phyloP scores from a whole-genome alignment of 2,797 vertebrate genomes.

The Myotis vivesi region DNA sequence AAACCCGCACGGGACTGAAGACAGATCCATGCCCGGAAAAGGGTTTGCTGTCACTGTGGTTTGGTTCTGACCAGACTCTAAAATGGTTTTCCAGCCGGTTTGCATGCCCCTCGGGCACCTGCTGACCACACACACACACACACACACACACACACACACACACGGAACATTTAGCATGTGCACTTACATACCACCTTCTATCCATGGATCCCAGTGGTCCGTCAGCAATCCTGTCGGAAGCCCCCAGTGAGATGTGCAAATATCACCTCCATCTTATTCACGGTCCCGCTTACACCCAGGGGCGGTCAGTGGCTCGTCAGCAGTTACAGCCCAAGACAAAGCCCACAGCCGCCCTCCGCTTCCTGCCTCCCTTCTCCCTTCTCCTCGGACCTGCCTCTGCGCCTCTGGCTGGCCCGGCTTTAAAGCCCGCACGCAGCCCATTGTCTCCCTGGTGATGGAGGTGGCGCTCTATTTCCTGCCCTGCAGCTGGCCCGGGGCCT shows the following conservation, averaged over 20 bases:
- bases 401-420: conserved; percentile 14
- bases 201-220: conserved; percentile 56
- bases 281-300: background rate
- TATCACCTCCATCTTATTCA: conserved; percentile 21
- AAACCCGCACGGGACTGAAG: background rate
- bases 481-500: conserved; percentile 67
- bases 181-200: conserved; percentile 71
- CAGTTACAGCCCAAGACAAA: background rate
- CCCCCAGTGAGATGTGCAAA: background rate
- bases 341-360: background rate
- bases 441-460: conserved; percentile 63
- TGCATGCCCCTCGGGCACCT: background rate
- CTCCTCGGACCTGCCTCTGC: background rate
- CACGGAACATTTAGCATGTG: background rate
- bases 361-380: background rate
- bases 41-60: background rate
- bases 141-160: background rate
- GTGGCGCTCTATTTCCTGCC: conserved; percentile 73
- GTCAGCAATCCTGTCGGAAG: conserved; percentile 4
- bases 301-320: conserved; percentile 5
- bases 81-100: background rate
- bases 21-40: background rate
- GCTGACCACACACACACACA: background rate
- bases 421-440: conserved; percentile 54
- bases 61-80: background rate